Evolutionary conservation across 1,140 invertebrate species (phyloP), one percentile per base, ranked within the genome.

Genomic region (Drosophila bocqueti): DNA sequence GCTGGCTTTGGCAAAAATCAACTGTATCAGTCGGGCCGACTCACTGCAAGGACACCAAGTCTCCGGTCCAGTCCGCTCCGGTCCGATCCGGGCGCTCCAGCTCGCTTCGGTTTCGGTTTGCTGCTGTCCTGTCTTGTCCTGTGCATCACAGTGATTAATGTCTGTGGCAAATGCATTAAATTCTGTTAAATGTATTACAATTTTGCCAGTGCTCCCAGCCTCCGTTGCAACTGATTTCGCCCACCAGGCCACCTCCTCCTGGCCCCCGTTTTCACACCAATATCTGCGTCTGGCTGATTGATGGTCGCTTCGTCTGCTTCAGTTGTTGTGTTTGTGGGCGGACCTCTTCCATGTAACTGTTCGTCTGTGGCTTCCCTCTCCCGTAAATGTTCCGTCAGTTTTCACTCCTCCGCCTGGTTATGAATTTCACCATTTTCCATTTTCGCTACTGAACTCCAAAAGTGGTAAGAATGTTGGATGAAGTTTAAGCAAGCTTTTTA

Each of bases 151-250:
- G 89, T 91, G 89, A 91, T 91, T 91, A 91, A 91, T 91, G 89
- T 91, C 83, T 91, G 89, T 91, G 89, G 89, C 89, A 91, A 91
- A 91, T 91, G 89, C 89, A 91, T 91, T 91, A 91, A 91, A 91
- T 91, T 91, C 89, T 89, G 81, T 91, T 91, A 91, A 91, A 91
- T 91, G 89, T 91, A 91, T 91, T 91, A 91, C 89, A 91, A 91
- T 91, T 91, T 91, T 87, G 83, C 81, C 81, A 90, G 66, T 62
- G 34, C 54, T 68, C 63, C 38, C 52, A 43, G 9, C 45, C 49
- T 36, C 65, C 57, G 16, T 26, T 69, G 46, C 75, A 61, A 38
- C 42, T 34, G 38, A 46, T 47, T 18, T 43, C 21, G 52, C 16
- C 15, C 49, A 0, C 54, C 42, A 21, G 8, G 10, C 46, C 45